Conservation (phyloP, 2,797 vertebrate genomes). For the Pelochelys cantorii region DNA sequence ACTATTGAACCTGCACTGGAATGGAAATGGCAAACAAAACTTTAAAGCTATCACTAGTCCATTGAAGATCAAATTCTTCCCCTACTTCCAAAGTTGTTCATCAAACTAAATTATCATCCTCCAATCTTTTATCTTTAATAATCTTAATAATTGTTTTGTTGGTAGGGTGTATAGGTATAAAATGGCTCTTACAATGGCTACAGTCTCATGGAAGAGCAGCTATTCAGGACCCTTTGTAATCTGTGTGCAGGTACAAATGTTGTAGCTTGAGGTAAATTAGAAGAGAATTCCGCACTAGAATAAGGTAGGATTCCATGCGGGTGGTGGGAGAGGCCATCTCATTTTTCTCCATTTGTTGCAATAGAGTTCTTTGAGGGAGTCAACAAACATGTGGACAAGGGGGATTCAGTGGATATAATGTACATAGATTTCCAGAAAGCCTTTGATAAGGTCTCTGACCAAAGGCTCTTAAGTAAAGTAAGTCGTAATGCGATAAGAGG, state of each 20-base stretch:
- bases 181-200: fast-evolving
- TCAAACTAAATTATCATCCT: background rate
- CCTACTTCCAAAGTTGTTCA: background rate
- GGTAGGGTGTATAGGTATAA: background rate
- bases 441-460: too few relatives aligned
- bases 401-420: too few relatives aligned
- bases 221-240: background rate
- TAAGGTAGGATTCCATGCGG: fast-evolving
- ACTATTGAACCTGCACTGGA: fast-evolving
- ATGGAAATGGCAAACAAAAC: fast-evolving
- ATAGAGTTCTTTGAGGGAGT: too few relatives aligned
- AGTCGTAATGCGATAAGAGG: too few relatives aligned
- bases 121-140: background rate
- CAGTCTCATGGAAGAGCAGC: background rate
- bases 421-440: too few relatives aligned
- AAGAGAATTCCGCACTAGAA: fast-evolving
- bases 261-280: background rate
- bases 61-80: fast-evolving
- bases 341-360: background rate
- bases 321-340: background rate
- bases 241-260: fast-evolving
- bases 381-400: too few relatives aligned
- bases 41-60: fast-evolving
- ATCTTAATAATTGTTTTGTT: background rate
- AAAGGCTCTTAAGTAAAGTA: too few relatives aligned